Conservation (phyloP, 2,888 invertebrate genomes). For the Elegia similella region DNA sequence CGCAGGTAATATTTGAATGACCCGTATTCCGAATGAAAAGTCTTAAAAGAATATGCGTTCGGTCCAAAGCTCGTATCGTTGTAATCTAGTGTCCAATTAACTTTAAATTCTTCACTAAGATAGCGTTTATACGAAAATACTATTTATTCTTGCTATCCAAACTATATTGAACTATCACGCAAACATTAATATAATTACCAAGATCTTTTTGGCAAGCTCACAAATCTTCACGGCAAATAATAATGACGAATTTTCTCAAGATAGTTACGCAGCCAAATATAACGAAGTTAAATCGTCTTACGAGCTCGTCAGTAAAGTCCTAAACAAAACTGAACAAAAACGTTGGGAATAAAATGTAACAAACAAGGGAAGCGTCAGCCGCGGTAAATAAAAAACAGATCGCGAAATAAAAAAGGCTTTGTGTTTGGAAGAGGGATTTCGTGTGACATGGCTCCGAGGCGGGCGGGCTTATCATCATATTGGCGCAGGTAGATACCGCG, state of each 20-base stretch:
- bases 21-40: no score
- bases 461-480: constrained; percentile 56
- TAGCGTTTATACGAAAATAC: no score
- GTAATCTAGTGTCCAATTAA: no score
- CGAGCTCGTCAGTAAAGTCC: not conserved
- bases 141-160: no score
- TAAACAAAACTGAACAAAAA: constrained; percentile 21
- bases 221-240: not conserved
- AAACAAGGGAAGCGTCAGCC: constrained; percentile 32
- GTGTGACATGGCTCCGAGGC: constrained; percentile 52
- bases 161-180: not conserved
- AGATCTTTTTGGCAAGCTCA: not conserved
- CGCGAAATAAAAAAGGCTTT: constrained; percentile 51
- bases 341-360: constrained; percentile 26
- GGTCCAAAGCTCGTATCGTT: no score
- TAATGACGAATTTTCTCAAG: no score
- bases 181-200: not conserved
- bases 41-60: no score
- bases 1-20: no score
- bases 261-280: not conserved
- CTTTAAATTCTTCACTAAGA: no score
- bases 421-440: constrained; percentile 57
- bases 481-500: constrained; percentile 41
- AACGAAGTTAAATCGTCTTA: constrained; percentile 2
- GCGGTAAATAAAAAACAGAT: constrained; percentile 46